phyloP scores from a whole-genome alignment of 2,888 invertebrate species.

The Lasioglossum morio region DNA sequence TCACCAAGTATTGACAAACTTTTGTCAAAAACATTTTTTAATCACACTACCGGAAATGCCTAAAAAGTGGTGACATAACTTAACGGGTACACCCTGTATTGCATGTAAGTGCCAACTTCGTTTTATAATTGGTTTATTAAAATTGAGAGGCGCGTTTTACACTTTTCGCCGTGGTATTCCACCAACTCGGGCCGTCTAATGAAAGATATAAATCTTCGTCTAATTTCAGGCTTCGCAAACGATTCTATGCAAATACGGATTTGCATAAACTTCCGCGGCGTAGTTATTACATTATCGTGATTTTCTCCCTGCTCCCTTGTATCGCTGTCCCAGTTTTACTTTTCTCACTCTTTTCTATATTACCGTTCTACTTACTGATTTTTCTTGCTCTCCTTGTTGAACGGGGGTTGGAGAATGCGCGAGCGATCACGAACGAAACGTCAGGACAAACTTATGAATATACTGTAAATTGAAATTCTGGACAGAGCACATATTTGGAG shows the following conservation, averaged over 20 bases:
- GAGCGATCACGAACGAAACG: neutral
- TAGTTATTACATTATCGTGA: conserved; percentile 9
- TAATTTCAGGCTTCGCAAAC: neutral
- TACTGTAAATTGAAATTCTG: conserved; percentile 4
- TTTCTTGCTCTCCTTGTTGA: neutral
- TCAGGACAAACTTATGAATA: neutral
- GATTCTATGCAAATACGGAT: neutral
- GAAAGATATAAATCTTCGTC: neutral
- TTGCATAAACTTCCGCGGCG: conserved; percentile 3
- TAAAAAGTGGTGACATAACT: too few species aligned
- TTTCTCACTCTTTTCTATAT: neutral
- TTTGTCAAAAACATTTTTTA: too few species aligned
- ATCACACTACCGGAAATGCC: too few species aligned
- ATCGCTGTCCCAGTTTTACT: conserved; percentile 1
- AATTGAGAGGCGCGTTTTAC: neutral
- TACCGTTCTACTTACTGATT: neutral
- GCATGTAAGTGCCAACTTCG: neutral
- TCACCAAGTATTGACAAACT: too few species aligned
- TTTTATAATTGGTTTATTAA: neutral
- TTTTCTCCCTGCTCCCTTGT: neutral
- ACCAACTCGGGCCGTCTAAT: neutral
- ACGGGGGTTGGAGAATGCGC: neutral
- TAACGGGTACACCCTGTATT: too few species aligned
- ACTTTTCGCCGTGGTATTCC: neutral
- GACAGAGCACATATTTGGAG: neutral